Evolutionary conservation across 2,888 invertebrate species (phyloP).

Genomic region (Acheta domesticus): DNA sequence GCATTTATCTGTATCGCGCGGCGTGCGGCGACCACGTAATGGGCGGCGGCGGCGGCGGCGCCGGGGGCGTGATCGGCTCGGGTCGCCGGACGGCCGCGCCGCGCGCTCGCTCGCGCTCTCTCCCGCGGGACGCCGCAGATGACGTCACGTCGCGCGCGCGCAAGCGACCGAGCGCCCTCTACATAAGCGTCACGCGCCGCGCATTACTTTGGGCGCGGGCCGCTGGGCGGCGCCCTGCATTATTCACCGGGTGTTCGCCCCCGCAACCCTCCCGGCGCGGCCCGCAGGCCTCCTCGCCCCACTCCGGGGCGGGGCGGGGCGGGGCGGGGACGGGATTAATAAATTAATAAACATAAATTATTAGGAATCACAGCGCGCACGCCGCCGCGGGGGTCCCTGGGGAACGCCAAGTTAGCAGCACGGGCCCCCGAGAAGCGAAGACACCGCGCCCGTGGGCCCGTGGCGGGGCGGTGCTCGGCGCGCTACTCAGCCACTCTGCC

Average conservation of each 20-base stretch:
- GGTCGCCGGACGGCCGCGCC: not conserved
- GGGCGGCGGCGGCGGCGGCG: too few species aligned
- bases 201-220: not conserved
- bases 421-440: not conserved
- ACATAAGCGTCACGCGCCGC: constrained; percentile 7
- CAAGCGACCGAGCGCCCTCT: not conserved
- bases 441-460: not conserved
- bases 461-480: too few species aligned
- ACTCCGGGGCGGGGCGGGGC: not conserved
- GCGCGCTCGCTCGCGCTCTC: not conserved
- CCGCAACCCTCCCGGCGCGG: not conserved
- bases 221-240: not conserved
- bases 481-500: too few species aligned
- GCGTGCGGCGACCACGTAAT: too few species aligned
- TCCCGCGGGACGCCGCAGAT: not conserved
- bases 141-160: not conserved
- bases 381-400: not conserved
- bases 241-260: constrained; percentile 7
- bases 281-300: not conserved
- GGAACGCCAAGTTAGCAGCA: not conserved
- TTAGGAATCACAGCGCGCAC: not conserved
- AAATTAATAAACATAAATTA: constrained; percentile 18
- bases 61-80: not conserved
- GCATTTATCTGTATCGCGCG: too few species aligned
- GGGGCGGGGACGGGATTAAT: not conserved